Evolutionary conservation across 2,113 vertebrate species (phyloP), one percentile per base, ranked within the genome.

Genomic region (Oenanthe oenanthe): DNA sequence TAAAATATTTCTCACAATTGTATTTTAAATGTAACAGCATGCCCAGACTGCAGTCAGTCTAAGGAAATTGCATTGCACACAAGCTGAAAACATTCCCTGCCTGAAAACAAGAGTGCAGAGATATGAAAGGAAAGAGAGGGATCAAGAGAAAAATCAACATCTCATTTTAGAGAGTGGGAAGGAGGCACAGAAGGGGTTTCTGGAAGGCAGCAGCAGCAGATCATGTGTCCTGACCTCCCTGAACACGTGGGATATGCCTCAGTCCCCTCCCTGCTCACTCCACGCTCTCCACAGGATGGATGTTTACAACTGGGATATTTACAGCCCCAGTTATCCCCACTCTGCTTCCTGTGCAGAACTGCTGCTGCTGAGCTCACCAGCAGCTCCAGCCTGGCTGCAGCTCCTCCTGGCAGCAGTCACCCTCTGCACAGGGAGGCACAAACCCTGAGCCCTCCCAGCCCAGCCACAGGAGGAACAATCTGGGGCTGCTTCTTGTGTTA

Each of bases 331-430:
- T 85, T 66, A 90, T 70, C 62, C 53, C 58, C 14, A 6, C 48
- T 36, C 47, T 86, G 82, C 51, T 47, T 86, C 82, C 94, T 92
- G 58, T 17, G 42, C 82, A 80, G n/a, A 61, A 70, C 19, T 66
- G 32, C 75, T 18, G 58, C 90, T 83, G 90, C 78, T 94, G 63
- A 94, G 88, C 82, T 95, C 90, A 70, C 8, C 58, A 73, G 94
- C 79, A 88, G 21, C n/a, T 72, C 80, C 82, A 84, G 54, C 57
- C 40, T 88, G 89, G 88, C 82, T 90, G 24, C 62, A 54, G 71
- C 77, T 90, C 67, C 26, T 12, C 7, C 22, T 71, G 47, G 42
- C 75, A 85, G 36, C 70, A 72, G n/a, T n/a, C 74, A 75, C 60
- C 22, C 34, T 4, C 32, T 47, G 17, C 3, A 17, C 28, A 45